Conservation (phyloP, 2,888 invertebrate genomes). For the Antheraea assamensis region DNA sequence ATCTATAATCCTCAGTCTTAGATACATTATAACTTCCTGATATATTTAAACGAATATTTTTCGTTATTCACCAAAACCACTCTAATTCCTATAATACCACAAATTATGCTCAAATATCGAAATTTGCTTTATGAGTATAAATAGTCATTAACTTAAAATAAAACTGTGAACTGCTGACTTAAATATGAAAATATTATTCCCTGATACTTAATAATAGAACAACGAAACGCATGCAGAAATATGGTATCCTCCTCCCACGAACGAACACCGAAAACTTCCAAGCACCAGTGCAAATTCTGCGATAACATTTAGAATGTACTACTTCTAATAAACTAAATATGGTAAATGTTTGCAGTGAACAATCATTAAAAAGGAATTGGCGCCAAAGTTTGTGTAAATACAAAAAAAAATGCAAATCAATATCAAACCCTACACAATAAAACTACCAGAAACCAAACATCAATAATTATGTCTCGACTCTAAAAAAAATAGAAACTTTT, state of each 20-base stretch:
- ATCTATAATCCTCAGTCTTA: neutral
- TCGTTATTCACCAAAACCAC: no score
- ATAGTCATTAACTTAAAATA: neutral
- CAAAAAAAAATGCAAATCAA: neutral
- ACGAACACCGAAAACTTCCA: neutral
- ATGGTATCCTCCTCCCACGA: neutral
- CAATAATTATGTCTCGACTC: neutral
- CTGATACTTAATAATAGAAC: neutral
- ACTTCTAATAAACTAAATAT: neutral
- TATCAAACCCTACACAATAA: no score
- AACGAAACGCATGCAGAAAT: neutral
- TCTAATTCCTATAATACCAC: neutral
- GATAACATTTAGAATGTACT: neutral
- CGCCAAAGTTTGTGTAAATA: neutral
- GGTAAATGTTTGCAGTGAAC: neutral
- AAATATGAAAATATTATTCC: neutral
- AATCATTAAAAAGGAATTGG: neutral
- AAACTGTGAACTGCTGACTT: neutral
- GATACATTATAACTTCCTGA: neutral
- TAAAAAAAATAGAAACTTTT: neutral
- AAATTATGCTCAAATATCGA: neutral
- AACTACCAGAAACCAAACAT: neutral
- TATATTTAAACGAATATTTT: no score
- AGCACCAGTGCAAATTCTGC: neutral
- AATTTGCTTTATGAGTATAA: neutral